These are phyloP conservation scores for Bombus fervidus DNA, from an alignment of 1,140 invertebrate genomes.

Conservation along the genomic window DNA sequence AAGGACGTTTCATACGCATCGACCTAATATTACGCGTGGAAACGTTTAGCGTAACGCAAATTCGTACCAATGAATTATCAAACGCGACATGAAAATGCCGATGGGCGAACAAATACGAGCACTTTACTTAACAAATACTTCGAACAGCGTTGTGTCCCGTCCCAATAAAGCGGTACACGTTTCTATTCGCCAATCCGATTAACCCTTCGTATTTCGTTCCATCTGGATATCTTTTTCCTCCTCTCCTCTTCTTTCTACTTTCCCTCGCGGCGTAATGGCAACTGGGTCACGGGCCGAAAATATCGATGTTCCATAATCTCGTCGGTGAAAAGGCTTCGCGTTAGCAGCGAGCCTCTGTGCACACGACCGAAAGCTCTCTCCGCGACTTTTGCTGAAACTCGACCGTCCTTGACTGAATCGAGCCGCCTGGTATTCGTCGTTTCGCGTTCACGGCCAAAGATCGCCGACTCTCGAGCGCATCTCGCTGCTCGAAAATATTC, in stretches of 20 bases:
- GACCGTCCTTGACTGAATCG: conserved; percentile 60
- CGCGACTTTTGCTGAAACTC: conserved; percentile 37
- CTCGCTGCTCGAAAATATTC: conserved; percentile 39
- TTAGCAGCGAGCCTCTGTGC: conserved; percentile 29
- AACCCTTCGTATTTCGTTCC: too few species aligned
- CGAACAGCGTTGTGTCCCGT: too few species aligned
- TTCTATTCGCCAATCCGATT: background rate
- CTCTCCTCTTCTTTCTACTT: background rate
- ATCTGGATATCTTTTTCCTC: background rate
- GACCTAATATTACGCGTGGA: too few species aligned
- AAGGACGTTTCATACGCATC: too few species aligned
- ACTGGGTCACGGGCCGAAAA: conserved; percentile 45
- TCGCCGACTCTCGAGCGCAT: conserved; percentile 43
- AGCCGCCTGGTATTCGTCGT: conserved; percentile 30
- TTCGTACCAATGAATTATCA: too few species aligned
- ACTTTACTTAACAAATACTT: too few species aligned
- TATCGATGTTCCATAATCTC: conserved; percentile 54
- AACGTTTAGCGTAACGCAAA: too few species aligned
- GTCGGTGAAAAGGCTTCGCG: conserved; percentile 44
- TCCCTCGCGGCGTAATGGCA: background rate
- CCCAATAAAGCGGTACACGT: too few species aligned
- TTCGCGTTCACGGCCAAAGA: conserved; percentile 59
- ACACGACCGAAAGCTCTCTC: conserved; percentile 43
- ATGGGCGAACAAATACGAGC: too few species aligned
- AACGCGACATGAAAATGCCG: too few species aligned